Evolutionary conservation across 2,888 invertebrate species (phyloP), one percentile per base, ranked within the genome.

Genomic region (Acrobasis repandana): DNA sequence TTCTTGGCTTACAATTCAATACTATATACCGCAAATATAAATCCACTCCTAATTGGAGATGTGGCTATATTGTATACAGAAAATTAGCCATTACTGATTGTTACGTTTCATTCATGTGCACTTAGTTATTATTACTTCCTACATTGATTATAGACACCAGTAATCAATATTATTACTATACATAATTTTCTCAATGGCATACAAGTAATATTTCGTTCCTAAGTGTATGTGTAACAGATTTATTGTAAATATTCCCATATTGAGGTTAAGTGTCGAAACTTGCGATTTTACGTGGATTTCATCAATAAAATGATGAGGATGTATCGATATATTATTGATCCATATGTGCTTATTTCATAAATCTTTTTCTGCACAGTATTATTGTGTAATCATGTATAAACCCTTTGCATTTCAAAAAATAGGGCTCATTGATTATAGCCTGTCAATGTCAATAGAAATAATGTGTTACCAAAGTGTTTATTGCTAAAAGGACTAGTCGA

Each of bases 21-120:
- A 62, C 61, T 54, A 60, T 61, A 14, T 63, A 48, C 67, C 50
- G 64, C 61, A 62, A 67, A 67, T 69, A 64, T 65, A 72, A 75
- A 75, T 76, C 69, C 67, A 72, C 69, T 74, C 73, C 62, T 74
- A 79, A 74, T 73, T 77, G 76, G 70, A 81, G 81, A 90, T 89
- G 88, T 90, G 88, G 90, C 89, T 86, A 82, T 87, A 83, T 80
- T 85, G 80, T 83, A 79, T 84, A 85, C 78, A 85, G 83, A 83
- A 65, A 88, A 88, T 88, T 85, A 79, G 88, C 88, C 88, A 89
- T 90, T 90, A 86, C 86, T 82, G 85, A 86, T 84, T 88, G 88
- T 90, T 90, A 90, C 89, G 87, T 91, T 86, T 86, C 83, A 82
- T 88, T 87, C 83, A 84, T 87, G 85, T 88, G 87, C 86, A 88